Evolutionary conservation across 2,113 vertebrate species (phyloP), one percentile per base, ranked within the genome.

Genomic region (Amblyornis subalaris): DNA sequence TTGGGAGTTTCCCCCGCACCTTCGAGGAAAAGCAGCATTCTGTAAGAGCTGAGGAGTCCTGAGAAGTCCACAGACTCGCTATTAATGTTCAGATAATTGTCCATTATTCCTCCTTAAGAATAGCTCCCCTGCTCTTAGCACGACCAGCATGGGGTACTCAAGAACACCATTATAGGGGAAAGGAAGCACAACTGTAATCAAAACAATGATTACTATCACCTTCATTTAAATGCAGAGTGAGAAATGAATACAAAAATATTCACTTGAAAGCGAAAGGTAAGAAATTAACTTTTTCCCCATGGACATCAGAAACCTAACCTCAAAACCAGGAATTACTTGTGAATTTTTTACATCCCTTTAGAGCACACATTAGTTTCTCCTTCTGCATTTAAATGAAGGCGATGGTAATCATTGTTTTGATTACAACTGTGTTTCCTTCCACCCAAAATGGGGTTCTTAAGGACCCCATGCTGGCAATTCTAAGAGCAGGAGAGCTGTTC

Each of bases 321-420:
- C 93, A 93, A 96, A 96, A 82, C 92, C 89, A 90, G 72, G 96
- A 94, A 96, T 95, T 90, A 93, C 79, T 94, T 91, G 89, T 89
- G n/a, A 26, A 84, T 91, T 91, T 97, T 96, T 91, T 84, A 67
- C 77, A 88, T 88, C 85, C 88, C 93, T 94, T 85, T 75, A 87
- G 92, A 93, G 92, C 85, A 80, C 89, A 89, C 96, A 96, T 97
- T 96, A 94, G 77, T 93, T 93, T 91, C 91, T 96, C 82, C 73
- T 96, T 85, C 89, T 94, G 78, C 92, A 96, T 96, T 96, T 96
- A 85, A 97, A 97, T 97, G 95, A 97, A 94, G 18, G 67, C 36
- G 47, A 95, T 95, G 75, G 93, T 96, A 97, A 97, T 97, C 89
- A 97, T 78, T 97, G 97, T 97, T 97, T 96, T 97, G 96, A 97